phyloP scores from a whole-genome alignment of 2,888 invertebrate species.

The Fragum sueziense region DNA sequence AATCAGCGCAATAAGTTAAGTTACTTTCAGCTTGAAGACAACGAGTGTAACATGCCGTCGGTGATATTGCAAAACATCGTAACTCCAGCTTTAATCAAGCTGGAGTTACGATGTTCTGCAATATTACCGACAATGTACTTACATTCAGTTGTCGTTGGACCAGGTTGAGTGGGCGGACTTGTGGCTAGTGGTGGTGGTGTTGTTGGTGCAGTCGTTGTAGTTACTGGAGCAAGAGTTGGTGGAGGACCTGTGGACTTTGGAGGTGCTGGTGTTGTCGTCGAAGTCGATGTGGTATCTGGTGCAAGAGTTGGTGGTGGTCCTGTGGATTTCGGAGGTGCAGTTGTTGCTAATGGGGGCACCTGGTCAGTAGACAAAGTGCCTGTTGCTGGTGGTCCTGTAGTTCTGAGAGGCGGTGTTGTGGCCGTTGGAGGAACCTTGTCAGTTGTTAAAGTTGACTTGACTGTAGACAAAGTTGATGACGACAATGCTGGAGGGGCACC shows the following conservation, averaged over 20 bases:
- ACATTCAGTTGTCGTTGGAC: background rate
- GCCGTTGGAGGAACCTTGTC: background rate
- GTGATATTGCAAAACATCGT: no score
- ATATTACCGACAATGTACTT: no score
- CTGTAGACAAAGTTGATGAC: background rate
- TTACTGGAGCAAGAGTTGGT: background rate
- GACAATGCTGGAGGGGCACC: slow-evolving; percentile 19
- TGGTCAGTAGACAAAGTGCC: slow-evolving; percentile 8
- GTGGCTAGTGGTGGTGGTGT: background rate
- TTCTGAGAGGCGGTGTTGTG: slow-evolving; percentile 16
- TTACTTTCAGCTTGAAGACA: no score
- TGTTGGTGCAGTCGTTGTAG: background rate
- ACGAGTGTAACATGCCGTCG: no score
- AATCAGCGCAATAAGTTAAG: no score
- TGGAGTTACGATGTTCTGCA: no score
- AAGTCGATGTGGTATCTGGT: background rate
- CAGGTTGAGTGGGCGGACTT: background rate
- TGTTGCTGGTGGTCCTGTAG: slow-evolving; percentile 25
- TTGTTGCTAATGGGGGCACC: background rate
- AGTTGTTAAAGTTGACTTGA: slow-evolving; percentile 2
- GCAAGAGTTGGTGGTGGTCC: slow-evolving; percentile 17
- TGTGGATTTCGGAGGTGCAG: slow-evolving; percentile 12
- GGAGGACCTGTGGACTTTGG: background rate
- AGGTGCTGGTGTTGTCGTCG: background rate
- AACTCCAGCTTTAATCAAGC: no score